phyloP scores from a whole-genome alignment of 2,797 vertebrate genomes.

The Rhyacichthys aspro region DNA sequence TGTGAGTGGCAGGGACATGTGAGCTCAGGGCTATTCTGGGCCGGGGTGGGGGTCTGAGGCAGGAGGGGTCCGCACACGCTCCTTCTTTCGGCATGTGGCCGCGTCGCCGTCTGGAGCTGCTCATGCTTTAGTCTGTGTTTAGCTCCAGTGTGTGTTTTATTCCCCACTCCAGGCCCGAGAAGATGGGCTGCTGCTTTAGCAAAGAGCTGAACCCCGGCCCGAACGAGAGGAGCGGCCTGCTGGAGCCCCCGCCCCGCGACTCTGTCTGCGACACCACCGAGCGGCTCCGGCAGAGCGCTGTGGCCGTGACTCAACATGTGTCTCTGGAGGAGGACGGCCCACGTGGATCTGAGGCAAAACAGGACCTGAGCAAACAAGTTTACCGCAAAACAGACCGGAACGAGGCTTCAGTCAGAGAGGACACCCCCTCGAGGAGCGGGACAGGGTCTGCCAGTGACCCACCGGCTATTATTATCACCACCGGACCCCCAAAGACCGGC shows the following conservation, averaged over 20 bases:
- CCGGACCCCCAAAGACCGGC: constrained; percentile 1
- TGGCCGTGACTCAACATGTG: constrained; percentile 58
- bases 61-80: constrained; percentile 39
- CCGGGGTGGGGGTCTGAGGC: constrained; percentile 48
- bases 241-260: constrained; percentile 52
- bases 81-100: constrained; percentile 63
- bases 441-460: background rate
- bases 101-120: constrained; percentile 55
- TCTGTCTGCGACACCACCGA: constrained; percentile 44
- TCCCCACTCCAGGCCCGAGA: constrained; percentile 40
- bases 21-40: constrained; percentile 80
- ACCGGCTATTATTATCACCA: constrained; percentile 51
- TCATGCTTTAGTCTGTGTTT: constrained; percentile 44
- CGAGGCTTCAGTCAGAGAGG: background rate
- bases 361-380: background rate
- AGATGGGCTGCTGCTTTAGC: constrained; percentile 84
- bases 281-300: constrained; percentile 50
- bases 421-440: constrained; percentile 20
- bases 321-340: constrained; percentile 42
- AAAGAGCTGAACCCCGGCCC: constrained; percentile 71
- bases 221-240: constrained; percentile 72
- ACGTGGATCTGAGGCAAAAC: background rate
- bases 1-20: constrained; percentile 83
- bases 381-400: background rate
- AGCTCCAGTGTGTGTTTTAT: constrained; percentile 48